Evolutionary conservation across 2,797 vertebrate genomes (phyloP), one percentile per base, ranked within the genome.

Genomic region (Lagodon rhomboides): DNA sequence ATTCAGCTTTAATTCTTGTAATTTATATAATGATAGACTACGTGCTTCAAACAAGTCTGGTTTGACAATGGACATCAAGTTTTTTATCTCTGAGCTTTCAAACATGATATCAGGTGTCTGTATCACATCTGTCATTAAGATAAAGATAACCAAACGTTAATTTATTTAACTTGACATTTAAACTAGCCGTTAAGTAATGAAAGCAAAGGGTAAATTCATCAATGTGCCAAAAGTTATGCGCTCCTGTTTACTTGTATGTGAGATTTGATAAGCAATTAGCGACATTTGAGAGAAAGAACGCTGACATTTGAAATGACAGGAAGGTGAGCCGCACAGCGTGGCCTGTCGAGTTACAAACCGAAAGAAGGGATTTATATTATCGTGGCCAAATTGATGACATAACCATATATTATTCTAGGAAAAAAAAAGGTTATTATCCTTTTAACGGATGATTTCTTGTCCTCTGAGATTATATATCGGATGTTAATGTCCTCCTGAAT

Each of bases 91-190:
- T 17, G 4, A 5, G n/a, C 15, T 50, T 68, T 68, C 23, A 64
- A 51, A 54, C 43, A 17, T 34, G 12, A 3, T n/a, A 7, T 30
- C 51, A 60, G 3, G 4, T 50, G 16, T 30, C 23, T 25, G 13
- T 64, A 5, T 27, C 12, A 16, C 9, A 3, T 34, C 34, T 51
- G 34, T 8, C 62, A 47, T 44, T 27, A 23, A 55, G 34, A 12
- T 41, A 12, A 68, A 64, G 58, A 46, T 25, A 15, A 23, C 5
- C 76, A 75, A 75, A 71, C 12, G 46, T 63, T 12, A 50, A 43
- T 55, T 65, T 54, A 54, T 68, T 65, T 23, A 69, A 13, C 22
- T 60, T 64, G 64, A 50, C 59, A 62, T 74, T 46, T 59, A 12
- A 68, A 66, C 38, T 38, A n/a, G 7, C 16, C 6, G 9, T 25